A percentile compares a stretch with the other conserved stretches of the same genome.
Evolutionary conservation across 2,888 invertebrate genomes (phyloP).

Genomic region (Drosophila paramelanica): DNA sequence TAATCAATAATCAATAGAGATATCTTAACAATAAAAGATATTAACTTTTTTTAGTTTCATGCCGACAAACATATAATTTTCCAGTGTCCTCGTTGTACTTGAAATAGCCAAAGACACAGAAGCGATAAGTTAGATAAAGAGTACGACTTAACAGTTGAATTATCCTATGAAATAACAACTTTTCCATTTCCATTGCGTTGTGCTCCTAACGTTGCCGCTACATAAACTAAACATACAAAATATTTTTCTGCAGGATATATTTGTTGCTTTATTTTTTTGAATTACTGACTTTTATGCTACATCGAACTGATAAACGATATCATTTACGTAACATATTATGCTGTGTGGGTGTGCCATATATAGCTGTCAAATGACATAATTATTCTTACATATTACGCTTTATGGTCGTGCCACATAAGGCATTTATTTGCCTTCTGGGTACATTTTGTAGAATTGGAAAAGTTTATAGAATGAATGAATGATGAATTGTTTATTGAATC

Average conservation of each 20-base stretch:
- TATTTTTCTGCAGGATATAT: too few relatives aligned
- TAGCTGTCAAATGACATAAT: background rate
- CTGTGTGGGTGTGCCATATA: background rate
- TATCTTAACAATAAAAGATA: background rate
- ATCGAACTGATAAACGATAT: background rate
- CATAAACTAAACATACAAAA: background rate
- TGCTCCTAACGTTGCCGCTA: background rate
- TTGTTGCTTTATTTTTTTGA: too few relatives aligned
- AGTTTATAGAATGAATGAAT: background rate
- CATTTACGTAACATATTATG: background rate
- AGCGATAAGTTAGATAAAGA: constrained; percentile 1
- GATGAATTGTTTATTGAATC: constrained; percentile 10
- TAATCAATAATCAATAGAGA: fast-evolving
- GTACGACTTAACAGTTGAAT: background rate
- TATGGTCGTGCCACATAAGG: background rate
- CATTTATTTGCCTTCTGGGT: background rate
- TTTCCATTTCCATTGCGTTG: background rate
- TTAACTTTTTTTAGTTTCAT: background rate
- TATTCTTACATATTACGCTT: background rate
- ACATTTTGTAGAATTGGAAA: background rate
- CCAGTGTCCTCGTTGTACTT: background rate
- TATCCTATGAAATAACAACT: background rate
- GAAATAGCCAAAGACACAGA: constrained; percentile 9
- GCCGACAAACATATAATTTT: background rate
- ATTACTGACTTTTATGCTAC: background rate